Percentiles rank a stretch among this genome's conserved stretches.
Conservation (phyloP, 2,888 invertebrate genomes). For the Apodemia zela region DNA sequence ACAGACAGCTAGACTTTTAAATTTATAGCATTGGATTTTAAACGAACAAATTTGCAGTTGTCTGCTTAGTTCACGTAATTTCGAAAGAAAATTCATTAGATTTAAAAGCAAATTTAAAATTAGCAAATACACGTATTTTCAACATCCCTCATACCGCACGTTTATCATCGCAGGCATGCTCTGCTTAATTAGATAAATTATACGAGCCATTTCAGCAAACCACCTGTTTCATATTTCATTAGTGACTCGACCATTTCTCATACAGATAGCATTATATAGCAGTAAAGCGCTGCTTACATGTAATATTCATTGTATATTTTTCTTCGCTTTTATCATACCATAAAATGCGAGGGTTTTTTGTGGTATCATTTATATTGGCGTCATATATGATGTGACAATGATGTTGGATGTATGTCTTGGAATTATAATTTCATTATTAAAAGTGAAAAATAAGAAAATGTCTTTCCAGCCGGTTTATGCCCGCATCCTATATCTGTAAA, state of each 20-base stretch:
- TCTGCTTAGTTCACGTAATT: too few relatives aligned
- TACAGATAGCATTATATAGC: constrained; percentile 26
- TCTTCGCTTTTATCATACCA: constrained; percentile 2
- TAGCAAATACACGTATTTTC: constrained; percentile 11
- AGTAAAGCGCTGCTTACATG: neutral
- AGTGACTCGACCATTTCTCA: constrained; percentile 32
- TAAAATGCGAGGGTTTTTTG: neutral
- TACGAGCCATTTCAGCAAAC: constrained; percentile 36
- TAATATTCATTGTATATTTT: constrained; percentile 16
- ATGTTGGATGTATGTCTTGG: neutral
- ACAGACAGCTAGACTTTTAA: too few relatives aligned
- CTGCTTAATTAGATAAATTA: constrained; percentile 43
- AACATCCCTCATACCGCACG: constrained; percentile 25
- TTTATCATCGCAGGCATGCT: constrained; percentile 32
- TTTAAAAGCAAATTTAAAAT: constrained; percentile 5
- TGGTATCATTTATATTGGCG: constrained; percentile 8
- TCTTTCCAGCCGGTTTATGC: too few relatives aligned
- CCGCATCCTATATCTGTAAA: too few relatives aligned
- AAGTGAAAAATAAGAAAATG: too few relatives aligned
- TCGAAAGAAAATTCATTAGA: neutral
- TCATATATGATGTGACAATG: neutral
- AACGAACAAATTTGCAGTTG: too few relatives aligned
- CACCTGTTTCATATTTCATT: constrained; percentile 36
- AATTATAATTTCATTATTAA: neutral
- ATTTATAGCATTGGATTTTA: too few relatives aligned